Evolutionary conservation across 2,888 invertebrate genomes (phyloP).

Genomic region (Acleris literana): DNA sequence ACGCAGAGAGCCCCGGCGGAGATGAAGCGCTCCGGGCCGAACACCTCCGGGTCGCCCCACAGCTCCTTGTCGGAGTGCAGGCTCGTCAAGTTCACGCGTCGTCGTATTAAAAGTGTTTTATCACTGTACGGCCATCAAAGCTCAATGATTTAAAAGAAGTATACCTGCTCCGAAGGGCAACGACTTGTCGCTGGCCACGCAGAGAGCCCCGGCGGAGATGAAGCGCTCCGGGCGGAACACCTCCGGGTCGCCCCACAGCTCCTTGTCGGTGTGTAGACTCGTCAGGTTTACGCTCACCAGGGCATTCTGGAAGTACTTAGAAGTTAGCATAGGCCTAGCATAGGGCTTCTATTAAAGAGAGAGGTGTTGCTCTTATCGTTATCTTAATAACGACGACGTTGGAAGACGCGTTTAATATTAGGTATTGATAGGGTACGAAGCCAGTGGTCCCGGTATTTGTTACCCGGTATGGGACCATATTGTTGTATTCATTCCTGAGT

Average conservation of each 20-base stretch:
- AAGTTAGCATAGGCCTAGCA: background rate
- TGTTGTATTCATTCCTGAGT: no score
- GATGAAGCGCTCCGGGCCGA: conserved; percentile 85
- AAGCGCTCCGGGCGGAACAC: conserved; percentile 87
- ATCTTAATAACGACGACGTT: no score
- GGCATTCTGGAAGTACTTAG: conserved; percentile 70
- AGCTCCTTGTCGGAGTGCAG: conserved; percentile 82
- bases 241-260: conserved; percentile 86
- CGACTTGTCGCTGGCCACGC: conserved; percentile 81
- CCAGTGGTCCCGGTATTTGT: no score
- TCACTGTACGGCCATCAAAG: no score
- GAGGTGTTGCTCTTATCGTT: background rate
- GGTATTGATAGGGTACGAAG: no score
- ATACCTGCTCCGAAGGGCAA: conserved; percentile 87
- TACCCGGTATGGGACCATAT: no score
- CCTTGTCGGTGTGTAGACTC: conserved; percentile 81
- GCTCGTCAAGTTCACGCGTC: conserved; percentile 74
- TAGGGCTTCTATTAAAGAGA: no score
- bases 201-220: conserved; percentile 80
- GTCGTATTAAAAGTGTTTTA: no score
- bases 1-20: conserved; percentile 78
- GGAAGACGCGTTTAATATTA: no score
- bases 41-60: conserved; percentile 87
- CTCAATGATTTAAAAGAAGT: conserved; percentile 10
- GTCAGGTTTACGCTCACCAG: conserved; percentile 81